Base-by-base conservation (phyloP, 2,113 vertebrate genomes). In the Caracal caracal region DNA sequence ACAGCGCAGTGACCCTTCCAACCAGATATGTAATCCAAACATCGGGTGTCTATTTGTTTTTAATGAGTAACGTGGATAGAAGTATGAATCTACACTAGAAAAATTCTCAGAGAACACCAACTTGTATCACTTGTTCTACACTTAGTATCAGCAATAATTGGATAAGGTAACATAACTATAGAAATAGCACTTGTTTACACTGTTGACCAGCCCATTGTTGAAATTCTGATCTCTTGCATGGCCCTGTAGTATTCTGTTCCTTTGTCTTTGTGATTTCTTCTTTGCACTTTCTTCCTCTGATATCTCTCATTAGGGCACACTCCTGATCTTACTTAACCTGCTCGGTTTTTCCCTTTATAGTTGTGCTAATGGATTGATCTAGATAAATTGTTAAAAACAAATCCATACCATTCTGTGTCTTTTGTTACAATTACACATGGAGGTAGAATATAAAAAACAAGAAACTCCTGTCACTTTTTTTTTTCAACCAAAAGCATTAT, bases 401-500 rank as follows among this genome's bases (percentile, higher is more conserved):
- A 47, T 37, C 30, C 16, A 30, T 88, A 43, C 33, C 53, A 43
- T 2, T 68, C 33, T 82, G 47, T 92, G 33, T 91, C 66, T 88
- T 90, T 28, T 85, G 8, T 47, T 80, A 33, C 8, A 56, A 5
- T 81, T 26, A 65, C 22, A 82, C 15, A 12, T 37, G 59, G 37
- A 96, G 30, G 5, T 70, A 71, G 71, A 76, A 28, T 91, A 30
- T 90, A 73, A 96, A 89, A 78, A 79, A 80, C 81, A 28, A 84
- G 35, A 81, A 10, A 30, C 30, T 81, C 24, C 79, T 80, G 4
- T 56, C 11, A 22, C 47, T 83, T n/a, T 65, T 76, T 56, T 66
- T 65, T 83, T 78, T 37, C 6, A 93, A 82, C 33, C 12, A 30
- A 86, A 96, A 82, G 11, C 75, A 59, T 89, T 94, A 96, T 91